Conservation (phyloP, 1,140 invertebrate genomes). For the Neotoxoptera formosana region DNA sequence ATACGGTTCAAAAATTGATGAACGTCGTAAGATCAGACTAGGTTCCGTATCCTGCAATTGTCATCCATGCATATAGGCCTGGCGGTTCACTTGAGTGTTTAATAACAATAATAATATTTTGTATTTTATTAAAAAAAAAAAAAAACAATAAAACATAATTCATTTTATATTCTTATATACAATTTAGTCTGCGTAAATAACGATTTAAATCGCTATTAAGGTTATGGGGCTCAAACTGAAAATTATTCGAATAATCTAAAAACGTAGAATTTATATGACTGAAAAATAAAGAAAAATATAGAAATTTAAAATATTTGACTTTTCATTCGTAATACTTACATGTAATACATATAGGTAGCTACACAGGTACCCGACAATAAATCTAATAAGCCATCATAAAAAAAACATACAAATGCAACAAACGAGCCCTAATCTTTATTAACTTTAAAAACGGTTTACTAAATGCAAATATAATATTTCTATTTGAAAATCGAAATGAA, state of each 20-base stretch:
- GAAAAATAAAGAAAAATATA: not conserved
- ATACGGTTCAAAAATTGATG: not conserved
- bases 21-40: not conserved
- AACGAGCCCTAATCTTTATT: not conserved
- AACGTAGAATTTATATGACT: not conserved
- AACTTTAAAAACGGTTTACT: not conserved
- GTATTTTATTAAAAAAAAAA: not conserved
- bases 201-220: not conserved
- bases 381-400: not conserved
- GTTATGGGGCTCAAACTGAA: not conserved
- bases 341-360: not conserved
- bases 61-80: not conserved
- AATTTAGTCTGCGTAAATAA: not conserved
- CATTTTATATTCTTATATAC: not conserved
- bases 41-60: not conserved
- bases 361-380: not conserved
- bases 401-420: not conserved
- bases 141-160: not conserved
- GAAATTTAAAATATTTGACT: not conserved
- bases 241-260: not conserved
- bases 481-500: not conserved
- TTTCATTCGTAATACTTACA: not conserved
- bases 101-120: not conserved
- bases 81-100: constrained; percentile 5
- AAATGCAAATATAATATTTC: not conserved